Evolutionary conservation across 2,888 invertebrate species (phyloP).

Genomic region (Atherix ibis): DNA sequence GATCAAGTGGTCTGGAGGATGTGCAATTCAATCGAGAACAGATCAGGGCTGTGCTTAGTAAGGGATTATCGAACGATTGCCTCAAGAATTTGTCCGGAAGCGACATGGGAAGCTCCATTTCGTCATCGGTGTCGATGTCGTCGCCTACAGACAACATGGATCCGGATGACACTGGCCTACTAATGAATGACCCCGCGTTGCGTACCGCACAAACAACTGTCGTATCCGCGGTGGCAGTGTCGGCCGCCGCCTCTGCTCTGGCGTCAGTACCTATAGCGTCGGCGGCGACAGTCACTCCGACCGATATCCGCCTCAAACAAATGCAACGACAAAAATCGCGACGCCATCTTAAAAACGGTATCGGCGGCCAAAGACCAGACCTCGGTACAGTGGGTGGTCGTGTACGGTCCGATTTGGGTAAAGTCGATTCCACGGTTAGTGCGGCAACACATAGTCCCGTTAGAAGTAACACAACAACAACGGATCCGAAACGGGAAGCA

Average conservation of each 20-base stretch:
- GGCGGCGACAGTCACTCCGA: slow-evolving; percentile 18
- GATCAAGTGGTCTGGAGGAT: slow-evolving; percentile 25
- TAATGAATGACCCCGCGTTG: slow-evolving; percentile 26
- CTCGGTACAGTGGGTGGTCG: slow-evolving; percentile 37
- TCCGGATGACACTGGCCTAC: slow-evolving; percentile 9
- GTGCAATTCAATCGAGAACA: slow-evolving; percentile 34
- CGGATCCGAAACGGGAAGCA: slow-evolving; percentile 12
- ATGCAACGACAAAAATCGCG: slow-evolving; percentile 38
- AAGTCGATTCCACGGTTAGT: slow-evolving; percentile 13
- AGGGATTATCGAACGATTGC: slow-evolving; percentile 17
- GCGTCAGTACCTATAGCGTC: slow-evolving; percentile 17
- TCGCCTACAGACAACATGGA: background rate
- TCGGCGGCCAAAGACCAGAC: slow-evolving; percentile 39
- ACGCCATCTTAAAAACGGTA: slow-evolving; percentile 35
- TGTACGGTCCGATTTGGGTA: slow-evolving; percentile 23
- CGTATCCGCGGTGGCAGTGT: slow-evolving; percentile 9
- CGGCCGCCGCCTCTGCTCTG: slow-evolving; percentile 10
- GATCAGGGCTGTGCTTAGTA: slow-evolving; percentile 25
- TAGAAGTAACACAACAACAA: slow-evolving; percentile 8
- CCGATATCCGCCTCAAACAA: slow-evolving; percentile 33
- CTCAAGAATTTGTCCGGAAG: slow-evolving; percentile 11
- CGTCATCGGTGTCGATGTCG: background rate
- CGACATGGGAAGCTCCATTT: slow-evolving; percentile 5
- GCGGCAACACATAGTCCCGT: slow-evolving; percentile 3
- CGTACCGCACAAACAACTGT: background rate